phyloP scores from a whole-genome alignment of 2,888 invertebrate genomes.

The Drosophila nr. perissopoda region DNA sequence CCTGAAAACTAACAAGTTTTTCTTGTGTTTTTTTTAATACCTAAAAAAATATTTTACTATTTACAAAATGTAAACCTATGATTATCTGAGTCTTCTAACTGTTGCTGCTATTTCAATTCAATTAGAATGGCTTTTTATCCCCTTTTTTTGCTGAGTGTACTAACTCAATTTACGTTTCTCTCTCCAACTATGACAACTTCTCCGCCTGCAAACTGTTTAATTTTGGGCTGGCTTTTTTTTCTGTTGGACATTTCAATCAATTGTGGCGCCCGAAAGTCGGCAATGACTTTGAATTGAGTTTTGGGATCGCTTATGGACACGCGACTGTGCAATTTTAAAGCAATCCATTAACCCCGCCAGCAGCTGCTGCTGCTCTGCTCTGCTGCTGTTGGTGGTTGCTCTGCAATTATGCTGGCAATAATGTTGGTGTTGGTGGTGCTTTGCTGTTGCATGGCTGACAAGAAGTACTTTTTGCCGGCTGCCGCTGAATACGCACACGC shows the following conservation, averaged over 20 bases:
- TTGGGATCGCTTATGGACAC: constrained; percentile 30
- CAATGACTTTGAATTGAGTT: constrained; percentile 26
- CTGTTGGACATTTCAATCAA: constrained; percentile 3
- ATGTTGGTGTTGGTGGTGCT: constrained; percentile 36
- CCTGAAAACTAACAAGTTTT: not conserved
- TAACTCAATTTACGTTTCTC: not conserved
- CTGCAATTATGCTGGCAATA: constrained; percentile 13
- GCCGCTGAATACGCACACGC: constrained; percentile 68
- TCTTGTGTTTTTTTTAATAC: not conserved
- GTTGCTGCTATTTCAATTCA: not conserved
- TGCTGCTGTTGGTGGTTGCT: constrained; percentile 38
- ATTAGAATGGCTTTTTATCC: not conserved
- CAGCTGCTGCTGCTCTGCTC: not conserved
- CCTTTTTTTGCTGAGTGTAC: not conserved
- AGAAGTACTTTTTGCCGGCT: constrained; percentile 64
- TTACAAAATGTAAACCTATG: accelerated
- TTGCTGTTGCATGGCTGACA: constrained; percentile 36
- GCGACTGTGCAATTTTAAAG: constrained; percentile 50
- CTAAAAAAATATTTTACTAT: not conserved
- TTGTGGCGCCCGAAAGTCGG: constrained; percentile 61
- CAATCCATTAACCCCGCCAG: constrained; percentile 38
- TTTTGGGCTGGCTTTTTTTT: not conserved
- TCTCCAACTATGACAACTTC: not conserved
- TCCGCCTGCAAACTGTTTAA: not conserved
- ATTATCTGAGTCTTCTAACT: not conserved